Conservation (phyloP, 2,113 vertebrate genomes). For the Nerophis lumbriciformis region DNA sequence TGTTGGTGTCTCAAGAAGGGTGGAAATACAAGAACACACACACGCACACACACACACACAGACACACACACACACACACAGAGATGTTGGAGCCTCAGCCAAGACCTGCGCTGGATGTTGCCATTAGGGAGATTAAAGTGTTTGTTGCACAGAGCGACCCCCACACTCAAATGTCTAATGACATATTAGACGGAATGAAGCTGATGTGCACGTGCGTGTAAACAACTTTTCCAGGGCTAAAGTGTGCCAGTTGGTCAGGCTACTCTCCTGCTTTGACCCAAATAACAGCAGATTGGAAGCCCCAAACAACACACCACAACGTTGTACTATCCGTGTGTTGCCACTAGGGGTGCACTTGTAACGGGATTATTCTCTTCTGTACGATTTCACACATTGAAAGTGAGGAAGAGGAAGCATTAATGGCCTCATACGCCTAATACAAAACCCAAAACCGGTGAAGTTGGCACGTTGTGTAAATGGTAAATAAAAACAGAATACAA, state of each 20-base stretch:
- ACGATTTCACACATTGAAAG: too few species aligned
- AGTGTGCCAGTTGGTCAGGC: conserved; percentile 12
- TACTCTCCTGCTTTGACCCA: conserved; percentile 5
- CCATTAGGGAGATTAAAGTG: conserved; percentile 27
- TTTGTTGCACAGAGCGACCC: conserved; percentile 3
- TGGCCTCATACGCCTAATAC: too few species aligned
- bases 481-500: too few species aligned
- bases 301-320: neutral
- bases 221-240: conserved; percentile 19
- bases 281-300: conserved; percentile 3
- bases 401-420: too few species aligned
- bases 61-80: conserved; percentile 3
- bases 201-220: conserved; percentile 12
- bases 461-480: too few species aligned
- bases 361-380: too few species aligned
- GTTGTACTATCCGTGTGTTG: neutral
- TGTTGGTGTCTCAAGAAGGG: too few species aligned
- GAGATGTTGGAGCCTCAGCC: neutral
- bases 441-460: too few species aligned
- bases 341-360: too few species aligned
- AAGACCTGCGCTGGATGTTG: conserved; percentile 18
- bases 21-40: too few species aligned
- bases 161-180: conserved; percentile 15
- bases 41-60: neutral
- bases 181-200: conserved; percentile 16